Conservation (phyloP, 2,888 invertebrate genomes). For the Erebia palarica region DNA sequence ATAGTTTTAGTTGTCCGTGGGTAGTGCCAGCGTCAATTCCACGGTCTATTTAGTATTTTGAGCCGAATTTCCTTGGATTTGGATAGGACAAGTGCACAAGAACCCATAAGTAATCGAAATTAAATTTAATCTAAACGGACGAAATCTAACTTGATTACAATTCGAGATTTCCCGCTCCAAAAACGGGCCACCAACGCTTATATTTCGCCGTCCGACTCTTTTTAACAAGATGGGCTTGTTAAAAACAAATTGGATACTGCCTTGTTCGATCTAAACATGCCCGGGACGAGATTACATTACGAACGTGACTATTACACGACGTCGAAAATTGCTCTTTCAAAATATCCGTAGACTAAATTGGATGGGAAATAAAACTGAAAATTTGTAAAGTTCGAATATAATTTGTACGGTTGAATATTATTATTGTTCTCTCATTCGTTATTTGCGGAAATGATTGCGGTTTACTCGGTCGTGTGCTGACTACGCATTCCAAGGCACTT, state of each 20-base stretch:
- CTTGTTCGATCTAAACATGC: slow-evolving; percentile 18
- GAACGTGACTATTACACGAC: slow-evolving; percentile 13
- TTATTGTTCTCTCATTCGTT: no score
- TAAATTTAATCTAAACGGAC: neutral
- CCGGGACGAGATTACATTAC: slow-evolving; percentile 7
- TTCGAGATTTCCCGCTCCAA: slow-evolving; percentile 3
- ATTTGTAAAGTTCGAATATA: neutral
- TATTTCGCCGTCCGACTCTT: slow-evolving; percentile 7
- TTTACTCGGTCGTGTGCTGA: no score
- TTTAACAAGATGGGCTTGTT: slow-evolving; percentile 16
- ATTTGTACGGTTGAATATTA: neutral
- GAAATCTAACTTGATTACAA: slow-evolving; percentile 1
- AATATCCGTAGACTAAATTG: neutral
- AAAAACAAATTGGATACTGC: slow-evolving; percentile 16
- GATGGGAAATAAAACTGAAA: slow-evolving; percentile 1
- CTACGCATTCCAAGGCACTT: no score
- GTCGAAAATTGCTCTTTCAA: slow-evolving; percentile 11
- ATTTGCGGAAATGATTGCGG: no score
- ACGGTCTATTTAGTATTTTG: no score
- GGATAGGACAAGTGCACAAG: neutral
- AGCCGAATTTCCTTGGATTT: neutral
- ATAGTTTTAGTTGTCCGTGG: no score
- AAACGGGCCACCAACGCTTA: neutral
- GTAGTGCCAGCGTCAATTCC: no score
- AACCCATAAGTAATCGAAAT: no score